Percentiles rank a stretch among this genome's conserved stretches.
Evolutionary conservation across 2,888 invertebrate genomes (phyloP).

Genomic region (Archips crataeganus): DNA sequence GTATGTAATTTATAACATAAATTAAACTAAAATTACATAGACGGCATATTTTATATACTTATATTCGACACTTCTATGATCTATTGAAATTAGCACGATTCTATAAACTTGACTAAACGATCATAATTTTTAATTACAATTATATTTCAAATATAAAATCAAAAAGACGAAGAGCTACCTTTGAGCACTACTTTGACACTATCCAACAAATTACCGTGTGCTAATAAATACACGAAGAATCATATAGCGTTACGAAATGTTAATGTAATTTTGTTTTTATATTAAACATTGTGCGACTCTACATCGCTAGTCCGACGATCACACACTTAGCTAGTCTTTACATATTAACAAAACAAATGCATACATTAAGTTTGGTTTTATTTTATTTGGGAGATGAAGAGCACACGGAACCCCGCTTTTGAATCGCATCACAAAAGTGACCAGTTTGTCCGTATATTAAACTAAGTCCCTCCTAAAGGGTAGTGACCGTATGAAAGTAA

Average conservation of each 20-base stretch:
- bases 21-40: no score
- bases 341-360: neutral
- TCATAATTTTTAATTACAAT: no score
- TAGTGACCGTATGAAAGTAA: slow-evolving; percentile 43
- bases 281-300: no score
- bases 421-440: slow-evolving; percentile 1
- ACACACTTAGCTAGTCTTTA: no score
- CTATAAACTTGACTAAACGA: no score
- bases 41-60: no score
- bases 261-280: neutral
- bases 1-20: no score
- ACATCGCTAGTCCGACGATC: no score
- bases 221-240: neutral
- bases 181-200: neutral
- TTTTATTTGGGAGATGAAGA: neutral
- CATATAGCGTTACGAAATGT: neutral
- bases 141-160: no score
- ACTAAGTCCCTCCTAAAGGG: slow-evolving; percentile 38
- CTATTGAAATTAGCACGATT: no score
- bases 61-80: no score
- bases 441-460: slow-evolving; percentile 3
- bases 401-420: neutral
- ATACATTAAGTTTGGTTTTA: neutral
- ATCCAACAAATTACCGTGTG: neutral
- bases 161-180: neutral